These are phyloP conservation scores for Celastrina argiolus DNA, from an alignment of 2,888 invertebrate species.

Conservation along the genomic window DNA sequence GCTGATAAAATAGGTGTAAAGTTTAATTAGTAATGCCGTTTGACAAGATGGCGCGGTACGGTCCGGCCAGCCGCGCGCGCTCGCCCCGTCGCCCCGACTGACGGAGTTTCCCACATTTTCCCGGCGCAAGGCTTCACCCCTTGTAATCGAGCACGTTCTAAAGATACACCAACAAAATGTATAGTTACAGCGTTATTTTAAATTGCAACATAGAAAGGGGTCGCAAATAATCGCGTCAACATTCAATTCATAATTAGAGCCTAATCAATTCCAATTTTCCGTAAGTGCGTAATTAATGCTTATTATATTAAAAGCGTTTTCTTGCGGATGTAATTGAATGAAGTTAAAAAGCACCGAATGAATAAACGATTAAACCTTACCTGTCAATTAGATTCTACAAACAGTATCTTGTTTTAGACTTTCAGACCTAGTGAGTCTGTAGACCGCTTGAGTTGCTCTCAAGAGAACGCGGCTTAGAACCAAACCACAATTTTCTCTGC, in stretches of 20 bases:
- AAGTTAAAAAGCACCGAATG: background rate
- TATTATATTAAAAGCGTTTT: background rate
- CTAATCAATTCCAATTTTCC: background rate
- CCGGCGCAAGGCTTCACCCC: slow-evolving; percentile 76
- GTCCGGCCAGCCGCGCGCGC: slow-evolving; percentile 57
- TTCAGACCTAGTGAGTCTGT: background rate
- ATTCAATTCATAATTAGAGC: background rate
- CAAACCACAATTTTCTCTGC: background rate
- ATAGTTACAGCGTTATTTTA: slow-evolving; percentile 30
- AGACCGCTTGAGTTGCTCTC: background rate
- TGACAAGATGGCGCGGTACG: slow-evolving; percentile 45
- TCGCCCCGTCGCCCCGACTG: slow-evolving; percentile 59
- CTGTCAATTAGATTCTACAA: background rate
- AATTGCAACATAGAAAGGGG: slow-evolving; percentile 14
- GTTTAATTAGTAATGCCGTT: slow-evolving; percentile 54
- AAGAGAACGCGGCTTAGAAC: background rate
- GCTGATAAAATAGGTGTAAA: slow-evolving; percentile 61
- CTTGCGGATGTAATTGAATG: background rate
- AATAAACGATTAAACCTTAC: background rate
- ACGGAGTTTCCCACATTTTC: slow-evolving; percentile 70
- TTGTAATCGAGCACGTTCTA: slow-evolving; percentile 72
- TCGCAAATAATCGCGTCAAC: background rate
- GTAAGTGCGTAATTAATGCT: background rate
- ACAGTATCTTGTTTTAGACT: background rate
- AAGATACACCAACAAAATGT: slow-evolving; percentile 54